Conservation (phyloP, 2,888 invertebrate genomes). For the Synergus gifuensis region DNA sequence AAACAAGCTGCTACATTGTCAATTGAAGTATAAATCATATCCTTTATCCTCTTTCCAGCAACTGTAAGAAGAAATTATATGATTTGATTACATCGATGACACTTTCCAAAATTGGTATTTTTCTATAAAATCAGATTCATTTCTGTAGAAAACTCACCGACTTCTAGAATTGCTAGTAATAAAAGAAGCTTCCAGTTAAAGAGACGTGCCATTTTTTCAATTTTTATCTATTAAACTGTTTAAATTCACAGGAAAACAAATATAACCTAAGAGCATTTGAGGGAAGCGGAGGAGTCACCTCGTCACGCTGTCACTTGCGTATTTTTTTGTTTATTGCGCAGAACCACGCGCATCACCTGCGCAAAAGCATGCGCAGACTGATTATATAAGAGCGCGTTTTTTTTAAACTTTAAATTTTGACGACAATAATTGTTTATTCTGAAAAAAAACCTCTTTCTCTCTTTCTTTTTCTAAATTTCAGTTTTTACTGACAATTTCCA, state of each 20-base stretch:
- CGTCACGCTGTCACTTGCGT: not conserved
- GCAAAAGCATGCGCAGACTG: not conserved
- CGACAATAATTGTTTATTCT: not conserved
- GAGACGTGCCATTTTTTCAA: conserved; percentile 35
- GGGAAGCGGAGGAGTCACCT: not conserved
- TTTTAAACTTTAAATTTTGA: not conserved
- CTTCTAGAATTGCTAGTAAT: conserved; percentile 41
- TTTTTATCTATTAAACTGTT: not conserved
- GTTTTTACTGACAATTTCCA: too few species aligned
- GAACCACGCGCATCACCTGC: not conserved
- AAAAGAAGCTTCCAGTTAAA: conserved; percentile 47
- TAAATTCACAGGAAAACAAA: not conserved
- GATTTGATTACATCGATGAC: not conserved
- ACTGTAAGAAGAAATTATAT: conserved; percentile 72
- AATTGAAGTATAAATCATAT: conserved; percentile 89
- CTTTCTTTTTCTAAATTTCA: too few species aligned
- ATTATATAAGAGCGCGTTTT: not conserved
- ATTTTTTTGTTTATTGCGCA: not conserved
- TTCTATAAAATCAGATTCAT: not conserved
- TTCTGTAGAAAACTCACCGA: conserved; percentile 40
- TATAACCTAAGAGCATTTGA: conserved; percentile 19
- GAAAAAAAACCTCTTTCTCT: too few species aligned
- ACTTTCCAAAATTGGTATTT: not conserved
- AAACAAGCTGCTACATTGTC: conserved; percentile 89
- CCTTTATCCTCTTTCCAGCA: conserved; percentile 83